Conservation (phyloP, 1,140 invertebrate genomes). For the Drosophila repletoides region DNA sequence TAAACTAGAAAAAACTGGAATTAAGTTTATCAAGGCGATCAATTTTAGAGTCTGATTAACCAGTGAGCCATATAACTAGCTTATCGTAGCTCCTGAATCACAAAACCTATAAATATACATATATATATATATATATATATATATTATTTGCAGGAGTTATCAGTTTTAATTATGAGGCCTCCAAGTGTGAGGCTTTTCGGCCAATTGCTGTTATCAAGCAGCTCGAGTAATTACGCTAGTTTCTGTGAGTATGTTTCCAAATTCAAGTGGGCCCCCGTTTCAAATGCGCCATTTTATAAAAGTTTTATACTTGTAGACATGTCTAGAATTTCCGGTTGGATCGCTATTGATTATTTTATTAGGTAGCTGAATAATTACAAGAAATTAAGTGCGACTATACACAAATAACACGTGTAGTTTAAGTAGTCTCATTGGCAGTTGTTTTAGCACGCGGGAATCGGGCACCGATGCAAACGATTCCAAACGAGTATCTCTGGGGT, state of each 20-base stretch:
- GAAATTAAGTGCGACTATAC: conserved; percentile 52
- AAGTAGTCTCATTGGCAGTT: conserved; percentile 12
- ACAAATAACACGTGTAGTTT: conserved; percentile 40
- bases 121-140: no score
- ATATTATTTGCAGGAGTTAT: background rate
- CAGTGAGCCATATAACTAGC: background rate
- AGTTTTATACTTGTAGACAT: conserved; percentile 1
- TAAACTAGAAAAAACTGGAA: no score
- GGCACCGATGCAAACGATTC: no score
- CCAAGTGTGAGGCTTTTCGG: conserved; percentile 5
- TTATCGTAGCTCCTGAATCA: conserved; percentile 1
- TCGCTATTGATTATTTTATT: conserved; percentile 65
- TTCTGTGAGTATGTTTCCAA: conserved; percentile 18
- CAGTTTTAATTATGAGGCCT: conserved; percentile 16
- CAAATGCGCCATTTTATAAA: conserved; percentile 18
- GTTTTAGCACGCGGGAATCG: conserved; percentile 4
- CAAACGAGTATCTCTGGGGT: conserved; percentile 2
- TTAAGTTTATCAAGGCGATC: no score
- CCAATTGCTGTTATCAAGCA: conserved; percentile 26
- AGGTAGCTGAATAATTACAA: conserved; percentile 68
- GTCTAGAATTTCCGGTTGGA: conserved; percentile 67
- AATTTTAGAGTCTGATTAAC: background rate
- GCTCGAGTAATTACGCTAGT: conserved; percentile 34
- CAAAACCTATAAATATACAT: background rate
- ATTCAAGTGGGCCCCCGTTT: conserved; percentile 19